Base-by-base conservation (phyloP, 2,113 vertebrate genomes). In the Cromileptes altivelis region DNA sequence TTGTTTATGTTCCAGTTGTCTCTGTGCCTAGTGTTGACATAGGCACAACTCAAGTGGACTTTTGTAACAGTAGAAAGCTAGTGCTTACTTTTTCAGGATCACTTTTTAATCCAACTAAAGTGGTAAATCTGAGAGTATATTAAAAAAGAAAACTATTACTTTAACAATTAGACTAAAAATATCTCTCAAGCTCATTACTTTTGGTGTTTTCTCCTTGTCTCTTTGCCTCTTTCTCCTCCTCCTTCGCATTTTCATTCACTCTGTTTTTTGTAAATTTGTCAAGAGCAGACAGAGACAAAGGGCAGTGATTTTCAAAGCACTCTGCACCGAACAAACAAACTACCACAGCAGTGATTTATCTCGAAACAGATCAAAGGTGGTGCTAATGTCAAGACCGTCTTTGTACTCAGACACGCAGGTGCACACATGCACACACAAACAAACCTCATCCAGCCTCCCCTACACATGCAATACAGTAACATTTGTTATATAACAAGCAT, bases 341-440 rank as follows among this genome's bases (percentile, higher is more conserved):
- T 72, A 30, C 42, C 81, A 76, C 14, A 1, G 67, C 67, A 6
- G 57, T 49, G 81, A 83, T 89, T 85, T 89, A 87, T 91, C 86
- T 74, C 10, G 53, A 63, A 68, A 60, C 61, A 80, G 87, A 87
- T 90, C 85, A 90, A 90, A 88, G 80, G 85, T 84, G 87, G 60
- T 27, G 56, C 68, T 73, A 70, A 90, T 80, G 81, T 89, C 78
- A 72, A 88, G 45, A 76, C 72, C 72, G 78, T 69, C 77, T 84
- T 89, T 91, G 85, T 85, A 67, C 81, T 78, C 67, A 1, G n/a
- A 81, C 77, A 84, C 45, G 30, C 89, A 86, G 81, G 75, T 87
- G 83, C 61, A 45, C 42, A 45, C 42, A 45, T 57, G 58, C 33
- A 68, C 69, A 85, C 47, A 58, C 37, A 69, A 56, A 81, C 72